phyloP scores from a whole-genome alignment of 2,888 invertebrate species.

The Linyphia triangularis region DNA sequence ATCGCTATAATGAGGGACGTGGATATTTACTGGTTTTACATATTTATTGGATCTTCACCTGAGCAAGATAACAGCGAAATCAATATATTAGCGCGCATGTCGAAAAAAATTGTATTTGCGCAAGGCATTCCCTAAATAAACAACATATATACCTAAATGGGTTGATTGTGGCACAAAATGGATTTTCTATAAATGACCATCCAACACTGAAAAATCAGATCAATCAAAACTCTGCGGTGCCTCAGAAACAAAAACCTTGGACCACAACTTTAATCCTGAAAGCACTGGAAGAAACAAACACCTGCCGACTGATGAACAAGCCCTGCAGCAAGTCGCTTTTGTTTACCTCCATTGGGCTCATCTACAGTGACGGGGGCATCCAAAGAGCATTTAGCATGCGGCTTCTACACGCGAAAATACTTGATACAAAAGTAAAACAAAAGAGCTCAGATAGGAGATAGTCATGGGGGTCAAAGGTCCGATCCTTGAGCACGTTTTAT shows the following conservation, averaged over 20 bases:
- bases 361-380: too few species aligned
- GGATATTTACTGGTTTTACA: too few species aligned
- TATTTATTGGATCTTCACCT: too few species aligned
- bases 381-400: background rate
- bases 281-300: background rate
- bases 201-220: background rate
- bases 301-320: background rate
- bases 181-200: too few species aligned
- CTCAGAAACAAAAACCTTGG: background rate
- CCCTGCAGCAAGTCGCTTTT: background rate
- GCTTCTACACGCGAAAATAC: conserved; percentile 29
- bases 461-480: conserved; percentile 48
- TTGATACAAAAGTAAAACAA: conserved; percentile 8
- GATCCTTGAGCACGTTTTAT: conserved; percentile 35
- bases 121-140: too few species aligned
- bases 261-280: background rate
- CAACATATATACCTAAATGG: too few species aligned
- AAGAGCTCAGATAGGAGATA: conserved; percentile 3
- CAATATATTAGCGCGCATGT: too few species aligned
- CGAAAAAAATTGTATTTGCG: too few species aligned
- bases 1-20: too few species aligned
- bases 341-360: background rate
- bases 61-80: too few species aligned
- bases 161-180: too few species aligned
- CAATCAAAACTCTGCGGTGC: too few species aligned